Percentiles rank a stretch among this genome's conserved stretches.
phyloP scores from a whole-genome alignment of 2,113 vertebrate species.

The Brevimyrus niger region DNA sequence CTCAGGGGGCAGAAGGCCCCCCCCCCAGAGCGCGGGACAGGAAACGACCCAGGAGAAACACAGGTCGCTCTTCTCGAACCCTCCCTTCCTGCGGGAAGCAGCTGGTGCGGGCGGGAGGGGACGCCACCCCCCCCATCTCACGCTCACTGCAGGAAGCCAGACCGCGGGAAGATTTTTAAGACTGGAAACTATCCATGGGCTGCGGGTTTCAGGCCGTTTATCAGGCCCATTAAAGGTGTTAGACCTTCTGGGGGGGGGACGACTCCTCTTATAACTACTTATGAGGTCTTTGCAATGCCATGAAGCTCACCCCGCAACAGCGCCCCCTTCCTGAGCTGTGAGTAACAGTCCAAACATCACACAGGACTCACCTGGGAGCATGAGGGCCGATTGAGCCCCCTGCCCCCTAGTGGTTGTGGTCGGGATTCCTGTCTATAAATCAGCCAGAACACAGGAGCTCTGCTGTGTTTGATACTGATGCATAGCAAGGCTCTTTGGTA shows the following conservation, averaged over 20 bases:
- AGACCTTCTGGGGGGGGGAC: not conserved
- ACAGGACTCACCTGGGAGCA: not conserved
- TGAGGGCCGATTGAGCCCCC: not conserved
- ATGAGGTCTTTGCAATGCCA: not conserved
- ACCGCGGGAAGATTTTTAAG: slow-evolving; percentile 34
- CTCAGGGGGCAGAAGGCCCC: not conserved
- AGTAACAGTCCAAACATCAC: not conserved
- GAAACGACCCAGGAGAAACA: slow-evolving; percentile 32
- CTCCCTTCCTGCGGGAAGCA: slow-evolving; percentile 40
- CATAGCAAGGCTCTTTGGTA: not conserved
- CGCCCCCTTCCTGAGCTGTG: not conserved
- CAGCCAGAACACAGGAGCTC: not conserved
- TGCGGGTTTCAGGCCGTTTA: not conserved
- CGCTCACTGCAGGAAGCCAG: slow-evolving; percentile 27
- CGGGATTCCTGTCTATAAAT: too few species aligned
- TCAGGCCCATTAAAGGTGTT: not conserved
- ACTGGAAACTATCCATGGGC: slow-evolving; percentile 32
- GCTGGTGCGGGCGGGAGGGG: slow-evolving; percentile 19
- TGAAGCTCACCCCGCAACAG: not conserved
- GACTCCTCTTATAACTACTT: not conserved
- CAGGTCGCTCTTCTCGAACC: slow-evolving; percentile 38
- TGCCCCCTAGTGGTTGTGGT: not conserved
- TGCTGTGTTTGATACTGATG: not conserved
- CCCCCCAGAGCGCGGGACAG: slow-evolving; percentile 17
- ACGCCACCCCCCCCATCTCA: slow-evolving; percentile 16